Conservation (phyloP, 37 sponge, comb jelly and placozoan genomes). For the Bolinopsis microptera region DNA sequence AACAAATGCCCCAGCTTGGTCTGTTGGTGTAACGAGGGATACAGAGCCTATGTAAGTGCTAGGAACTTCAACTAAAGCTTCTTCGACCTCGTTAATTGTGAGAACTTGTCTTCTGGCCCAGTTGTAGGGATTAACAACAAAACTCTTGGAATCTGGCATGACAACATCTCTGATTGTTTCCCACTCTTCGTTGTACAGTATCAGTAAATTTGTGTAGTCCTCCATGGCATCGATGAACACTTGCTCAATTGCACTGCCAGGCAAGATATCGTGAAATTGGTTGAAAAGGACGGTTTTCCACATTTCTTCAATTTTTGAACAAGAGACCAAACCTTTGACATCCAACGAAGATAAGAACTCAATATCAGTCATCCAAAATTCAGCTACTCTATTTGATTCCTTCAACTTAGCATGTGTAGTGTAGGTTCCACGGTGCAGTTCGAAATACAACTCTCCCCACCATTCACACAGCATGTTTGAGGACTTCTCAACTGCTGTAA, state of each 20-base stretch:
- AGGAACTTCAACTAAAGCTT: not conserved
- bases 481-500: constrained; percentile 64
- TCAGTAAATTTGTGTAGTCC: constrained; percentile 62
- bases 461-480: constrained; percentile 69
- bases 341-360: constrained; percentile 68
- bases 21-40: not conserved
- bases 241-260: constrained; percentile 77
- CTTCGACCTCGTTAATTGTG: not conserved
- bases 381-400: constrained; percentile 69
- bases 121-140: constrained; percentile 68
- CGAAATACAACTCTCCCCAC: constrained; percentile 81
- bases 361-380: constrained; percentile 74
- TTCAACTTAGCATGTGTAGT: constrained; percentile 80
- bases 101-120: constrained; percentile 70
- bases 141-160: not conserved
- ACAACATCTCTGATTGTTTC: not conserved
- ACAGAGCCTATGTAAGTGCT: not conserved
- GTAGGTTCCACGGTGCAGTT: constrained; percentile 79
- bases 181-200: not conserved
- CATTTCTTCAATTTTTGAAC: constrained; percentile 18
- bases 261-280: constrained; percentile 82
- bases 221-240: constrained; percentile 67
- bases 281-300: constrained; percentile 78
- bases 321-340: not conserved
- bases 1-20: not conserved